These are phyloP conservation scores for Gadopsis marmoratus DNA, from an alignment of 2,797 vertebrate genomes.

Conservation along the genomic window DNA sequence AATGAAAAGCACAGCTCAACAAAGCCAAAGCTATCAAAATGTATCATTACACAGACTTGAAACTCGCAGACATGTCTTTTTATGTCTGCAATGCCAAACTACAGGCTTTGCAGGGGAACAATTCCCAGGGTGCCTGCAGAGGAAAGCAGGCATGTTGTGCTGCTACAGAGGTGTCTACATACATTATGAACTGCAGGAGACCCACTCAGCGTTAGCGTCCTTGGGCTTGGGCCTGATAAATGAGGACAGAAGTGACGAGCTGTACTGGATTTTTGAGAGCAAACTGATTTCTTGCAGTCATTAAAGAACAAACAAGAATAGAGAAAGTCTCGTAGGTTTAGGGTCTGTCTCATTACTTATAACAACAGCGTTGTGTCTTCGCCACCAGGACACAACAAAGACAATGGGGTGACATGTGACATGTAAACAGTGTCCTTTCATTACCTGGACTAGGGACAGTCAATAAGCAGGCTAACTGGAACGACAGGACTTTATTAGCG, in stretches of 20 bases:
- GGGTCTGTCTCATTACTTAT: slow-evolving; percentile 76
- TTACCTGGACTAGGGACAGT: slow-evolving; percentile 72
- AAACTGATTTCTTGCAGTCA: slow-evolving; percentile 46
- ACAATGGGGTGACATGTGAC: slow-evolving; percentile 61
- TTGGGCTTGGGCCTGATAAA: slow-evolving; percentile 33
- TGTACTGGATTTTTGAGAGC: slow-evolving; percentile 35
- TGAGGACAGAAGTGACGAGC: slow-evolving; percentile 42
- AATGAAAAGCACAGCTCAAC: slow-evolving; percentile 87
- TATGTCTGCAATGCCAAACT: slow-evolving; percentile 57
- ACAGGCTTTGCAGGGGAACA: slow-evolving; percentile 43
- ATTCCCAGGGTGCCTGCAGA: slow-evolving; percentile 35
- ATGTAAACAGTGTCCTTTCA: slow-evolving; percentile 73
- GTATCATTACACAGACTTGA: slow-evolving; percentile 76
- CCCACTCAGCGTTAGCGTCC: slow-evolving; percentile 24
- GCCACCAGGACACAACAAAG: slow-evolving; percentile 56
- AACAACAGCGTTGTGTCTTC: slow-evolving; percentile 50
- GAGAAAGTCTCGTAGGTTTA: slow-evolving; percentile 53
- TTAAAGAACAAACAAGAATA: slow-evolving; percentile 50
- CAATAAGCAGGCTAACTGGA: slow-evolving; percentile 68
- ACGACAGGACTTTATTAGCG: slow-evolving; percentile 77
- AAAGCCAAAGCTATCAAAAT: slow-evolving; percentile 74
- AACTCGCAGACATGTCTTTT: slow-evolving; percentile 64
- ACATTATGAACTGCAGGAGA: slow-evolving; percentile 48
- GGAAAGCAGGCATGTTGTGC: slow-evolving; percentile 38
- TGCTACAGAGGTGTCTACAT: slow-evolving; percentile 42